Conservation (phyloP, 2,888 invertebrate species). For the Drosophila subquinaria region DNA sequence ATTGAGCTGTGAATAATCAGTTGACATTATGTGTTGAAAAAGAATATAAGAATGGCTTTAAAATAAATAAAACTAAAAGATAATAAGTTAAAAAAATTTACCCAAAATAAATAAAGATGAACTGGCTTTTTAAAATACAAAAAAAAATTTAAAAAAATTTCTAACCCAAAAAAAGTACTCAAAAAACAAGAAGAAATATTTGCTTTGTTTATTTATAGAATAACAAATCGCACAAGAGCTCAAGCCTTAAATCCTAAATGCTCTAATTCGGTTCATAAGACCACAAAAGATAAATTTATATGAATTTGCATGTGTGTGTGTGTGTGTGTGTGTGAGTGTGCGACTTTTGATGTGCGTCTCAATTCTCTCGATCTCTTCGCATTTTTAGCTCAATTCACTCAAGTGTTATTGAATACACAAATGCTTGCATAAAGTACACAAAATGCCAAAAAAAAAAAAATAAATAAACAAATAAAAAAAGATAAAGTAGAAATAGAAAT, state of each 20-base stretch:
- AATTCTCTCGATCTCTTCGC: conserved; percentile 71
- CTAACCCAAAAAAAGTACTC: background rate
- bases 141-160: background rate
- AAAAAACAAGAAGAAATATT: background rate
- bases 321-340: conserved; percentile 1
- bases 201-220: conserved; percentile 60
- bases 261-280: conserved; percentile 59
- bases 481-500: conserved; percentile 11
- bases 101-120: conserved; percentile 2
- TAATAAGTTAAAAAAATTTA: background rate
- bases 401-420: conserved; percentile 69
- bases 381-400: conserved; percentile 65
- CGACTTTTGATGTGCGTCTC: conserved; percentile 50
- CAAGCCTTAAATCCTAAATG: conserved; percentile 52
- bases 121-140: background rate
- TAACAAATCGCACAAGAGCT: conserved; percentile 45
- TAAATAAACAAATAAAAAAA: conserved; percentile 3
- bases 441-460: conserved; percentile 25
- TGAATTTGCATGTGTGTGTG: conserved; percentile 30
- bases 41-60: background rate
- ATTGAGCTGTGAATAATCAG: conserved; percentile 49
- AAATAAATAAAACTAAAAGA: conserved; percentile 2
- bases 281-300: conserved; percentile 72
- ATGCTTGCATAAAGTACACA: conserved; percentile 17
- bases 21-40: conserved; percentile 5